Percentiles rank a stretch among this genome's conserved stretches.
Evolutionary conservation across 2,888 invertebrate genomes (phyloP).

Genomic region (Bibio marci): DNA sequence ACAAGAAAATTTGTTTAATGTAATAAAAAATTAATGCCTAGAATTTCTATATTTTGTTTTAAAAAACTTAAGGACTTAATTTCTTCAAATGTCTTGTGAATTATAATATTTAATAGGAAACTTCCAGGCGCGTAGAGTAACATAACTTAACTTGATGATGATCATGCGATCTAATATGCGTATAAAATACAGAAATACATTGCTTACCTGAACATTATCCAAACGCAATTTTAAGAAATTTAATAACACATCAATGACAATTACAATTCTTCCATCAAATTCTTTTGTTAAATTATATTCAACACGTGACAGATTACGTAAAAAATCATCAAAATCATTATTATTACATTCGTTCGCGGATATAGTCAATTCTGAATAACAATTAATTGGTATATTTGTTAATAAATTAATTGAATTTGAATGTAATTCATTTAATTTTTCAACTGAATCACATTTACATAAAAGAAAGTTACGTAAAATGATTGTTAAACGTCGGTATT

Average conservation of each 20-base stretch:
- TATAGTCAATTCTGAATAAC: conserved; percentile 52
- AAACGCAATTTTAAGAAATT: conserved; percentile 39
- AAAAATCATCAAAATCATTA: background rate
- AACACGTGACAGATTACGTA: background rate
- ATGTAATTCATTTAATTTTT: conserved; percentile 47
- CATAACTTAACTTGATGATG: too few species aligned
- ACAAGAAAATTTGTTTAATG: too few species aligned
- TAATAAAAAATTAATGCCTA: too few species aligned
- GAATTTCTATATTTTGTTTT: too few species aligned
- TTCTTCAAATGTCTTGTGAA: too few species aligned
- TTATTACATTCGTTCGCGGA: conserved; percentile 33
- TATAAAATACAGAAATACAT: too few species aligned
- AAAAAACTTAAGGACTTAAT: too few species aligned
- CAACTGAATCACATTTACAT: conserved; percentile 35
- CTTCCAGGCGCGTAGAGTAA: too few species aligned
- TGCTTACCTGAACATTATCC: conserved; percentile 3
- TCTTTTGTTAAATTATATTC: conserved; percentile 24
- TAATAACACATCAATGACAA: conserved; percentile 54
- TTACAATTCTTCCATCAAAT: conserved; percentile 60
- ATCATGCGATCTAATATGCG: too few species aligned
- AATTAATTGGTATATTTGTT: conserved; percentile 59
- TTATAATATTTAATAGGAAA: too few species aligned
- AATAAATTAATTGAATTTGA: conserved; percentile 72
- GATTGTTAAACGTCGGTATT: conserved; percentile 46
- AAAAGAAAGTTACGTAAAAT: conserved; percentile 54